phyloP scores from a whole-genome alignment of 37 sponge, comb jelly and placozoan genomes.

The Amphimedon queenslandica region DNA sequence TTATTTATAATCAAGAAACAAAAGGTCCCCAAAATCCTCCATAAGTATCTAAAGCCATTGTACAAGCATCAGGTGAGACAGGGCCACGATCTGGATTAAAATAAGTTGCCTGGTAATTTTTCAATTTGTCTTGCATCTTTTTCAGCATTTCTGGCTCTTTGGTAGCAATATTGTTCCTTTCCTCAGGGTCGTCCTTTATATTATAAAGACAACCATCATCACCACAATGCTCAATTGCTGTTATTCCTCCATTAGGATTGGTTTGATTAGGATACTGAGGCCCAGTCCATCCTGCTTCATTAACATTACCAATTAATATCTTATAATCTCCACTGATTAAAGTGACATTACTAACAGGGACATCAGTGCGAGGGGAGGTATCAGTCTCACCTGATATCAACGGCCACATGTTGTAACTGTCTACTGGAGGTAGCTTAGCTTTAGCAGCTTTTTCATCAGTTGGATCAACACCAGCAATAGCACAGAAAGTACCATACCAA shows the following conservation, averaged over 20 bases:
- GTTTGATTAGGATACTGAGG: not conserved
- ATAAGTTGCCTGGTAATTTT: not conserved
- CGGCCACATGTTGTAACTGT: slow-evolving; percentile 12
- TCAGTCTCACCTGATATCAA: slow-evolving; percentile 8
- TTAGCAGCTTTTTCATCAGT: slow-evolving; percentile 15
- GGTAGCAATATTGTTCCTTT: slow-evolving; percentile 10
- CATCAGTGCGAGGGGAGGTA: slow-evolving; percentile 29
- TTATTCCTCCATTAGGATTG: not conserved
- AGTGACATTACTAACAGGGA: slow-evolving; percentile 5
- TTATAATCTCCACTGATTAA: slow-evolving; percentile 36
- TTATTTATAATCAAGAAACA: too few species aligned
- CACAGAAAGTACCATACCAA: slow-evolving; percentile 45
- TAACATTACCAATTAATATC: slow-evolving; percentile 5
- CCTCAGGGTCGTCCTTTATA: slow-evolving; percentile 23
- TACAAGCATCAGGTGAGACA: slow-evolving; percentile 8
- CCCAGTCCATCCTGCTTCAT: not conserved
- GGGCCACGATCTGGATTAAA: slow-evolving; percentile 26
- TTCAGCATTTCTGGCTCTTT: slow-evolving; percentile 14
- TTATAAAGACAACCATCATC: slow-evolving; percentile 26
- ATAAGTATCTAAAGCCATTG: slow-evolving; percentile 8
- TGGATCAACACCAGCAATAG: slow-evolving; percentile 23
- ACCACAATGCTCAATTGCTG: not conserved
- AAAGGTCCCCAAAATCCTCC: slow-evolving; percentile 45
- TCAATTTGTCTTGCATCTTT: slow-evolving; percentile 20
- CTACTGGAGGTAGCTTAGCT: slow-evolving; percentile 3